Evolutionary conservation across 2,797 vertebrate genomes (phyloP), one percentile per base, ranked within the genome.

Genomic region (Lacerta viridis): DNA sequence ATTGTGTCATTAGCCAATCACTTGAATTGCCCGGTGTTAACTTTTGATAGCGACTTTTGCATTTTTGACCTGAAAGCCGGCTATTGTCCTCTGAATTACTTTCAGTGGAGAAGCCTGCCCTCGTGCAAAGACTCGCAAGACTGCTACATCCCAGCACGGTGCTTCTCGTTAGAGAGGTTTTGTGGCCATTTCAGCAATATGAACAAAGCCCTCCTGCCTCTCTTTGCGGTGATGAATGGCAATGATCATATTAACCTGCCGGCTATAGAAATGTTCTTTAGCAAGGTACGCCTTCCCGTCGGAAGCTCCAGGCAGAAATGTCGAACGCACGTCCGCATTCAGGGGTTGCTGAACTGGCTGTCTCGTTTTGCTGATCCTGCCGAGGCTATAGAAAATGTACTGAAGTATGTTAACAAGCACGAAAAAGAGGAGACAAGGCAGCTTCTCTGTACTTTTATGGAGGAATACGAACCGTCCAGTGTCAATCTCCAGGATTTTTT

Each of bases 11-110:
- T 99, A 88, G 99, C 99, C 50, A 98, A 97, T 93, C 96, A 98
- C 66, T 99, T 98, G 99, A 96, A 95, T 66, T 99, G 99, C 76
- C 98, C 98, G 0, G 97, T 99, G 55, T 95, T 99, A 83, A 98
- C 98, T 5, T 98, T 97, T 2, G 99, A 99, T 93, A 99, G 99
- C 86, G 99, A 99, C 94, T 99, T 99, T 93, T 99, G 97, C 92
- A 97, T 99, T 90, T 99, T 99, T 95, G 98, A 99, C 88, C 95
- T 99, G 86, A 96, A 96, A 92, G 97, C 95, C 87, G 99, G 99
- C 3, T 99, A 98, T 95, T 96, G 98, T 90, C 98, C 98, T 0
- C 90, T 98, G 61, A 94, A 74, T 43, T 97, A 96, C 93, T 99
- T 99, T 93, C 97, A 98, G 71, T 99, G 99, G 99, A 96, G 83